Evolutionary conservation across 1,140 invertebrate genomes (phyloP).

Genomic region (Drosophila virilis): DNA sequence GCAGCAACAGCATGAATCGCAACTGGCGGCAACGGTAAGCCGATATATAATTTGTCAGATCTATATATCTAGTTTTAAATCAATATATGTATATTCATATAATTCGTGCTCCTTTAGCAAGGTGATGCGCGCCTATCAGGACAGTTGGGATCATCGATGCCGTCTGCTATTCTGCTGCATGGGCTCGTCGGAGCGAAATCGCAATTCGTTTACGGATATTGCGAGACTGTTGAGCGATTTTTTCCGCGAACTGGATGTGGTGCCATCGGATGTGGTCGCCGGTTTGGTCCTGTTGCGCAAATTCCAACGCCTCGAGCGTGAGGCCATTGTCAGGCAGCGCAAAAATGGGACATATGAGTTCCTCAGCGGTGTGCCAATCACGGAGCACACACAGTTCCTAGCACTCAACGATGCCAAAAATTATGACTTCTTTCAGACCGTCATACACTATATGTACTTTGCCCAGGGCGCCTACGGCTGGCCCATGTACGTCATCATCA

Average conservation of each 20-base stretch:
- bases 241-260: slow-evolving; percentile 95
- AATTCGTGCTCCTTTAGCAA: slow-evolving; percentile 86
- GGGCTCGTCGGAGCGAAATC: slow-evolving; percentile 90
- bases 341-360: slow-evolving; percentile 96
- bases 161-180: slow-evolving; percentile 94
- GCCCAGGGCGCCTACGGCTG: slow-evolving; percentile 95
- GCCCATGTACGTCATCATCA: slow-evolving; percentile 93
- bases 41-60: not conserved
- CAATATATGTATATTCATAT: not conserved
- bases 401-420: slow-evolving; percentile 92
- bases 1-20: slow-evolving; percentile 91
- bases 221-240: slow-evolving; percentile 94
- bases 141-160: slow-evolving; percentile 95
- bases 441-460: slow-evolving; percentile 95
- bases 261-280: slow-evolving; percentile 95
- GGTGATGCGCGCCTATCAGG: slow-evolving; percentile 94
- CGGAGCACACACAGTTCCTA: slow-evolving; percentile 92
- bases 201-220: slow-evolving; percentile 94
- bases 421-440: slow-evolving; percentile 89
- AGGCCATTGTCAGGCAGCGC: slow-evolving; percentile 91
- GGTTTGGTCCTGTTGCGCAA: slow-evolving; percentile 92
- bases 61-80: too few relatives aligned
- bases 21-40: slow-evolving; percentile 94
- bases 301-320: slow-evolving; percentile 92
- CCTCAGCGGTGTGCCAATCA: slow-evolving; percentile 94